phyloP scores from a whole-genome alignment of 1,140 invertebrate species.

The Globodera rostochiensis region DNA sequence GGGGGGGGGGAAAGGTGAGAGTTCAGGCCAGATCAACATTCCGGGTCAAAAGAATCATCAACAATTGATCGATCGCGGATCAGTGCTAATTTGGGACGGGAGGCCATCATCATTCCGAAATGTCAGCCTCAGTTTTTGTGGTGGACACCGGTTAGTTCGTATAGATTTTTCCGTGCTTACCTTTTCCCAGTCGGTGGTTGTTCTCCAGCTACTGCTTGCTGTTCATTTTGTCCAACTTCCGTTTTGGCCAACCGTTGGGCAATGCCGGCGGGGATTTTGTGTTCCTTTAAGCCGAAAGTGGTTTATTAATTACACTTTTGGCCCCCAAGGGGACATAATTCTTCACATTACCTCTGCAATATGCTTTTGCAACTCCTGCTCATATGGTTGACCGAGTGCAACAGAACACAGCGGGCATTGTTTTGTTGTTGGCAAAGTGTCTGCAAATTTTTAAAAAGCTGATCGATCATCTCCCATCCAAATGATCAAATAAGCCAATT shows the following conservation, averaged over 20 bases:
- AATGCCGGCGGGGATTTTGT: slow-evolving; percentile 17
- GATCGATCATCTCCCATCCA: too few relatives aligned
- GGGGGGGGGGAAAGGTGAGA: too few relatives aligned
- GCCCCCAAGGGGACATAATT: too few relatives aligned
- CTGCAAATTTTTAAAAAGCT: neutral
- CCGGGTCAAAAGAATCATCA: neutral
- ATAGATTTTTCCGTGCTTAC: neutral
- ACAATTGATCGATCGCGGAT: neutral
- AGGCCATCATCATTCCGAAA: too few relatives aligned
- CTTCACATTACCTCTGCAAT: neutral
- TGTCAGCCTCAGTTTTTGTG: too few relatives aligned
- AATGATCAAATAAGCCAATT: too few relatives aligned
- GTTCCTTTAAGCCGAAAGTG: slow-evolving; percentile 1
- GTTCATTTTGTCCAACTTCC: slow-evolving; percentile 3
- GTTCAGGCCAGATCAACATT: neutral
- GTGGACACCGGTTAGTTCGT: too few relatives aligned
- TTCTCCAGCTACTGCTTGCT: neutral
- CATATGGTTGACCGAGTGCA: neutral
- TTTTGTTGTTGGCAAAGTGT: neutral
- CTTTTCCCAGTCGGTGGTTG: neutral
- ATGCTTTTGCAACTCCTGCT: neutral
- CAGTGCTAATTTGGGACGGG: neutral
- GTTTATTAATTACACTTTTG: too few relatives aligned
- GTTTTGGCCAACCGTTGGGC: neutral
- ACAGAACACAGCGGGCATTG: neutral